Percentiles rank a stretch among this genome's conserved stretches.
These are phyloP conservation scores for Rhynchotus rufescens DNA, from an alignment of 2,797 vertebrate genomes.

Conservation along the genomic window DNA sequence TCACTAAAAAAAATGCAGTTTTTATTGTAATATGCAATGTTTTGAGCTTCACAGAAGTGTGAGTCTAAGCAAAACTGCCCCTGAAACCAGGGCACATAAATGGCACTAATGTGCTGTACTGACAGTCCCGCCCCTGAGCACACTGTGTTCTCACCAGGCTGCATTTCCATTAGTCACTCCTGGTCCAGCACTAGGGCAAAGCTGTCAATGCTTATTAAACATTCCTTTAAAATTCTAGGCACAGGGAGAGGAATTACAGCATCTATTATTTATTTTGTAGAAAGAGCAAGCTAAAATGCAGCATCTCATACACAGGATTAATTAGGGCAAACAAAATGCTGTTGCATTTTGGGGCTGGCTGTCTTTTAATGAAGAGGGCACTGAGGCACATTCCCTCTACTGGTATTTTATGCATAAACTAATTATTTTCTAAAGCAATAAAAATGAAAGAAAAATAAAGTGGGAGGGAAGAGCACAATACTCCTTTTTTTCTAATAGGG, in stretches of 20 bases:
- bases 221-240: constrained; percentile 6
- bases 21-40: background rate
- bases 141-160: background rate
- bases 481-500: background rate
- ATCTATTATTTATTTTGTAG: background rate
- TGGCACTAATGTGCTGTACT: background rate
- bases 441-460: background rate
- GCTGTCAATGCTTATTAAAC: background rate
- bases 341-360: background rate
- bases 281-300: background rate
- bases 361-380: background rate
- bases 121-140: background rate
- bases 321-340: background rate
- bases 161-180: background rate
- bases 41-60: background rate
- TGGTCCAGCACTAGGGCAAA: background rate
- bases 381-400: background rate
- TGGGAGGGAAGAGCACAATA: background rate
- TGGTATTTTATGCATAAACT: background rate
- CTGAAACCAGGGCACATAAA: background rate
- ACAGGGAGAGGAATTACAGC: background rate
- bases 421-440: background rate
- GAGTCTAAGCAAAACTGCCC: background rate
- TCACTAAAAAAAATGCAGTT: background rate
- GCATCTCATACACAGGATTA: background rate